Conservation (phyloP, 2,888 invertebrate species). For the Galeruca laticollis region DNA sequence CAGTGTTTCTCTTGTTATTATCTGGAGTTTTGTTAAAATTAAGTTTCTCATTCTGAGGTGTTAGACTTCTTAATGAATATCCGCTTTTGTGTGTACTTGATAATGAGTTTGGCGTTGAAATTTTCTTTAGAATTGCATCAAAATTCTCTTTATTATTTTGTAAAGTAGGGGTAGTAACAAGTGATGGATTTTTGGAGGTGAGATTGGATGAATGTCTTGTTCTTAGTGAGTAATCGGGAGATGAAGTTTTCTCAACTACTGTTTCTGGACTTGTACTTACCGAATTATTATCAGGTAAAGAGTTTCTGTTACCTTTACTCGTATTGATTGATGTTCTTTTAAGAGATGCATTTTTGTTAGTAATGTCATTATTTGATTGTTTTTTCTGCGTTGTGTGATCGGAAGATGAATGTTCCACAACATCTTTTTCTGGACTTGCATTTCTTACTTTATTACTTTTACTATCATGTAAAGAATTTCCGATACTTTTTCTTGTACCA, state of each 20-base stretch:
- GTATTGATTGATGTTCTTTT: too few species aligned
- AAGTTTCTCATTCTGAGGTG: neutral
- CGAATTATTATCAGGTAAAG: too few species aligned
- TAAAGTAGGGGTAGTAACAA: too few species aligned
- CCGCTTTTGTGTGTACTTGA: neutral
- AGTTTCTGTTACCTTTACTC: too few species aligned
- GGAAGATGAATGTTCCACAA: neutral
- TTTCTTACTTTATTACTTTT: neutral
- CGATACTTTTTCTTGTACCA: neutral
- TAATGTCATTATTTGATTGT: too few species aligned
- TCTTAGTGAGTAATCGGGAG: too few species aligned
- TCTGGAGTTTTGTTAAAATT: neutral
- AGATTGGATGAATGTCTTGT: too few species aligned
- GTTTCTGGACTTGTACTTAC: too few species aligned
- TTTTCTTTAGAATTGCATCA: neutral
- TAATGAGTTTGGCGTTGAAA: neutral
- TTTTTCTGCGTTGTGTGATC: too few species aligned
- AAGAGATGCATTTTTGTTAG: too few species aligned
- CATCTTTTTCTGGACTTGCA: neutral
- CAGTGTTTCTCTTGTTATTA: neutral
- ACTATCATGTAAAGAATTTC: neutral
- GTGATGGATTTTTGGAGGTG: too few species aligned
- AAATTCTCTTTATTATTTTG: neutral
- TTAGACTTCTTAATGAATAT: neutral
- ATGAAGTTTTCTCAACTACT: too few species aligned